These are phyloP conservation scores for Phoenicopterus ruber DNA, from an alignment of 2,113 vertebrate species.

Conservation along the genomic window DNA sequence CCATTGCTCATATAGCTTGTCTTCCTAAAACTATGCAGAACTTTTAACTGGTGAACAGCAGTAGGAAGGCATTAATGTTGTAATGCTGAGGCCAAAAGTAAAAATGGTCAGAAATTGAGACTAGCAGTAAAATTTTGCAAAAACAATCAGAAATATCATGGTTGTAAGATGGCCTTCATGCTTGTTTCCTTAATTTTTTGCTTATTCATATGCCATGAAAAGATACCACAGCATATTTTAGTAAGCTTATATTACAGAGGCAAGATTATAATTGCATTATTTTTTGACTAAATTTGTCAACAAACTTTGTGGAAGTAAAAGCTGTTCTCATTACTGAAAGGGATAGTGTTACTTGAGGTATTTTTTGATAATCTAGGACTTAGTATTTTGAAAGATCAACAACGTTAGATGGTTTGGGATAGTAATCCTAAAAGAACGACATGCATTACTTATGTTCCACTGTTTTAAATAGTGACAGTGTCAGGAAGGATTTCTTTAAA, in stretches of 20 bases:
- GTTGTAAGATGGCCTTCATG: neutral
- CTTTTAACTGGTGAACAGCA: neutral
- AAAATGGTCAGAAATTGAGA: neutral
- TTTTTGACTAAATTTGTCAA: neutral
- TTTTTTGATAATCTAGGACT: neutral
- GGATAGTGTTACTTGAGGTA: neutral
- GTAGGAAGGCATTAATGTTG: neutral
- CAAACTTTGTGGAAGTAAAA: neutral
- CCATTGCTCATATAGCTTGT: neutral
- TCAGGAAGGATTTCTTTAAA: conserved; percentile 51
- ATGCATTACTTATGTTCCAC: conserved; percentile 15
- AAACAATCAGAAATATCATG: neutral
- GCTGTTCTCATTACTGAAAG: neutral
- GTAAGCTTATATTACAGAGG: neutral
- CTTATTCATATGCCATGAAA: neutral
- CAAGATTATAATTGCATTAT: neutral
- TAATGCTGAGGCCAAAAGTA: neutral
- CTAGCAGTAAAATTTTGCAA: neutral
- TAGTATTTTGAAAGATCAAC: neutral
- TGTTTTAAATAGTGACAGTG: conserved; percentile 49
- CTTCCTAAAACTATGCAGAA: neutral
- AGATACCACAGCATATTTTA: neutral
- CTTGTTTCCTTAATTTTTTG: neutral
- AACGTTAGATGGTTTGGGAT: neutral
- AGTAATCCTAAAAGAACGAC: neutral